phyloP scores from a whole-genome alignment of 2,888 invertebrate genomes.

The Harpalus rubripes region DNA sequence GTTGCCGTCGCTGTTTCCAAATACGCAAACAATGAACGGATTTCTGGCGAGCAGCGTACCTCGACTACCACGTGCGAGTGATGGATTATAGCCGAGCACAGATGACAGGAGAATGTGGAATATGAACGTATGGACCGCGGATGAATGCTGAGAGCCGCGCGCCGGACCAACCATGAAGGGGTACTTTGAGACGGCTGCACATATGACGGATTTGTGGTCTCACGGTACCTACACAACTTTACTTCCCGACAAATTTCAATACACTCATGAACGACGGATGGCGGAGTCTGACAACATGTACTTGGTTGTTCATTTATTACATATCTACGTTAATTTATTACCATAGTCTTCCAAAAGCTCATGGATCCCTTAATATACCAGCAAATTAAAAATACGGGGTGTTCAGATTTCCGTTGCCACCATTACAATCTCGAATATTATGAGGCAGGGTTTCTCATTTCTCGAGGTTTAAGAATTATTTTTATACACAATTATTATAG shows the following conservation, averaged over 20 bases:
- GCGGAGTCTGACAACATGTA: neutral
- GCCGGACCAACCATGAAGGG: neutral
- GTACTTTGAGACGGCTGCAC: neutral
- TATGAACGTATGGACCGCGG: conserved; percentile 56
- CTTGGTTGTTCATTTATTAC: neutral
- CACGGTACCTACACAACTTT: neutral
- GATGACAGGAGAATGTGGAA: conserved; percentile 62
- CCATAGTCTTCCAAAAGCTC: too few relatives aligned
- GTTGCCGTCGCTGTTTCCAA: conserved; percentile 57
- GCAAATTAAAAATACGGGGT: too few relatives aligned
- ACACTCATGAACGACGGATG: neutral
- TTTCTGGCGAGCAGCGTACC: conserved; percentile 38
- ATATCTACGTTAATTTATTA: conserved; percentile 3
- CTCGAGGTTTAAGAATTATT: too few relatives aligned
- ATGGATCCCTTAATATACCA: too few relatives aligned
- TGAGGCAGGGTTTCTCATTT: too few relatives aligned
- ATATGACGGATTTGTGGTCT: conserved; percentile 28
- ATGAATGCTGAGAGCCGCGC: conserved; percentile 24
- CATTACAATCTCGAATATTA: too few relatives aligned
- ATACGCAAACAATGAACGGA: conserved; percentile 64
- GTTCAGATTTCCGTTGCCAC: too few relatives aligned
- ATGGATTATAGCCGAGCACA: conserved; percentile 59
- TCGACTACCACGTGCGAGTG: conserved; percentile 46
- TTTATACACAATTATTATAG: too few relatives aligned
- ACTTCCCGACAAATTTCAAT: neutral